These are phyloP conservation scores for Numida meleagris DNA, from an alignment of 2,113 vertebrate genomes.

Conservation along the genomic window DNA sequence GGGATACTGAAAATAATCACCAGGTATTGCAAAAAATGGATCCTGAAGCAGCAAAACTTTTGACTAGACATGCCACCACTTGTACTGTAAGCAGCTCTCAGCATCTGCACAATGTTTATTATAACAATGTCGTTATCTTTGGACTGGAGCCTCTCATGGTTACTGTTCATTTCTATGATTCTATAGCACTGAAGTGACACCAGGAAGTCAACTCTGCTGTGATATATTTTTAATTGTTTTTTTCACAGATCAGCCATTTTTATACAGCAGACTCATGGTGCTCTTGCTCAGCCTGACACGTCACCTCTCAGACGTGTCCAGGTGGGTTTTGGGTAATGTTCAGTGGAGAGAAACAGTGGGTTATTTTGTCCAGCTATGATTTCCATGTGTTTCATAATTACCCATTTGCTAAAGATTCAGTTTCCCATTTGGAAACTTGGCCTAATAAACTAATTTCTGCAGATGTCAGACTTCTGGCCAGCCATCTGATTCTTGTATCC, in stretches of 20 bases:
- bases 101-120: constrained; percentile 37
- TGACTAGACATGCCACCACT: not conserved
- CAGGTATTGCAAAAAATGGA: not conserved
- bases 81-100: constrained; percentile 12
- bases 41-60: not conserved
- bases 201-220: not conserved
- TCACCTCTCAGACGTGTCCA: not conserved
- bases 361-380: not conserved
- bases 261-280: not conserved
- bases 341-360: not conserved
- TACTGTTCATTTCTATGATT: not conserved
- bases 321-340: not conserved
- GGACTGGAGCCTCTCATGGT: not conserved
- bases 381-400: constrained; percentile 27
- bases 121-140: constrained; percentile 42
- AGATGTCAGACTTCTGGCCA: constrained; percentile 54
- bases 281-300: not conserved
- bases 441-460: constrained; percentile 53
- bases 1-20: not conserved
- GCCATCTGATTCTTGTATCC: constrained; percentile 54
- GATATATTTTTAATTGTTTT: not conserved
- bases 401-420: constrained; percentile 27
- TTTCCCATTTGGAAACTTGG: constrained; percentile 32
- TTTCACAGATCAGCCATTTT: not conserved
- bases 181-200: not conserved